phyloP scores from a whole-genome alignment of 2,888 invertebrate species.

The Colletes collaris region DNA sequence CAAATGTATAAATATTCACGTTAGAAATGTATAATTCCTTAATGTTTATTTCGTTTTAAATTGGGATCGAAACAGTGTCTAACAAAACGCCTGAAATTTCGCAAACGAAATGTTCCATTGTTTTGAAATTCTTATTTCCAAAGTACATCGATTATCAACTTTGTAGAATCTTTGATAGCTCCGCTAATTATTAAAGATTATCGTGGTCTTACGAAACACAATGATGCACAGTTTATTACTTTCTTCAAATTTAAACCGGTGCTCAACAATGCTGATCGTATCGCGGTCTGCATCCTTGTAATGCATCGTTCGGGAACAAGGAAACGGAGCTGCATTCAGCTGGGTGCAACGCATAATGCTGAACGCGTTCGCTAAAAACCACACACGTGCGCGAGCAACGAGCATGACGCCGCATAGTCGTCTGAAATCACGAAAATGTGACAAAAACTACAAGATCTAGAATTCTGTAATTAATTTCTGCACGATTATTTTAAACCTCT shows the following conservation, averaged over 20 bases:
- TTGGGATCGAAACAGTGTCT: too few species aligned
- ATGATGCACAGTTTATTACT: background rate
- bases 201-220: background rate
- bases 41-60: too few species aligned
- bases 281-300: conserved; percentile 7
- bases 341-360: conserved; percentile 2
- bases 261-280: conserved; percentile 3
- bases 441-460: too few species aligned
- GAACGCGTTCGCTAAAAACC: conserved; percentile 17
- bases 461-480: too few species aligned
- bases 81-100: too few species aligned
- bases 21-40: too few species aligned
- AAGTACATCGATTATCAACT: too few species aligned
- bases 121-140: too few species aligned
- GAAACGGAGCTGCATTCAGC: conserved; percentile 14
- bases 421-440: too few species aligned
- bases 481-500: too few species aligned
- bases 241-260: background rate
- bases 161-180: background rate
- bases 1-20: background rate
- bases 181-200: background rate
- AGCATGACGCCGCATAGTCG: conserved; percentile 30
- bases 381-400: conserved; percentile 37
- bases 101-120: too few species aligned
- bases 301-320: conserved; percentile 9